phyloP scores from a whole-genome alignment of 2,797 vertebrate genomes.

The Ctenochaetus hawaiiensis region DNA sequence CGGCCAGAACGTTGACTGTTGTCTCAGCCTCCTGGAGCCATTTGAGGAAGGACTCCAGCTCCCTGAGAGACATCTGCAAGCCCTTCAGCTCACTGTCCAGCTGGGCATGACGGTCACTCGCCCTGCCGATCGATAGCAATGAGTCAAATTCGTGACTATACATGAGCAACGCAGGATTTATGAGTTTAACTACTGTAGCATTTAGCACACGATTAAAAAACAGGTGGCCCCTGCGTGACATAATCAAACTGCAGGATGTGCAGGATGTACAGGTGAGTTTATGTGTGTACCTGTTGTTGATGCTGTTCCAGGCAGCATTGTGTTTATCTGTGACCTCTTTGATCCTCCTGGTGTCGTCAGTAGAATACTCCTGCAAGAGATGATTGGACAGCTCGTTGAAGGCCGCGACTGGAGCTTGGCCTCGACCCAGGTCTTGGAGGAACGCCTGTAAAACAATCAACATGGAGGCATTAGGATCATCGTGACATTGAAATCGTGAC shows the following conservation, averaged over 20 bases:
- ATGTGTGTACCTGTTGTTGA: conserved; percentile 89
- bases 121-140: conserved; percentile 79
- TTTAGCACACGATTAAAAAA: neutral
- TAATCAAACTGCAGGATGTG: neutral
- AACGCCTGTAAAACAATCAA: conserved; percentile 82
- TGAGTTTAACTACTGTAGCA: neutral
- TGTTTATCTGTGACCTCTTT: conserved; percentile 92
- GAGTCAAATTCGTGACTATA: neutral
- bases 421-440: conserved; percentile 91
- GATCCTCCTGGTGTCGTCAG: conserved; percentile 93
- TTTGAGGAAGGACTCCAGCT: conserved; percentile 94
- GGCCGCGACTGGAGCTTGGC: conserved; percentile 86
- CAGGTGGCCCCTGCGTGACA: neutral
- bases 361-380: conserved; percentile 90
- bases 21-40: conserved; percentile 97
- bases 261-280: neutral
- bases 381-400: conserved; percentile 93
- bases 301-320: conserved; percentile 89
- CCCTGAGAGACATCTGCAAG: conserved; percentile 89
- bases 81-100: conserved; percentile 91
- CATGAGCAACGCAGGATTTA: neutral
- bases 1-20: conserved; percentile 91
- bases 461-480: conserved; percentile 11
- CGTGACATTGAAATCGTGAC: conserved; percentile 18
- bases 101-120: conserved; percentile 87